Evolutionary conservation across 2,113 vertebrate genomes (phyloP).

Genomic region (Penelope pileata): DNA sequence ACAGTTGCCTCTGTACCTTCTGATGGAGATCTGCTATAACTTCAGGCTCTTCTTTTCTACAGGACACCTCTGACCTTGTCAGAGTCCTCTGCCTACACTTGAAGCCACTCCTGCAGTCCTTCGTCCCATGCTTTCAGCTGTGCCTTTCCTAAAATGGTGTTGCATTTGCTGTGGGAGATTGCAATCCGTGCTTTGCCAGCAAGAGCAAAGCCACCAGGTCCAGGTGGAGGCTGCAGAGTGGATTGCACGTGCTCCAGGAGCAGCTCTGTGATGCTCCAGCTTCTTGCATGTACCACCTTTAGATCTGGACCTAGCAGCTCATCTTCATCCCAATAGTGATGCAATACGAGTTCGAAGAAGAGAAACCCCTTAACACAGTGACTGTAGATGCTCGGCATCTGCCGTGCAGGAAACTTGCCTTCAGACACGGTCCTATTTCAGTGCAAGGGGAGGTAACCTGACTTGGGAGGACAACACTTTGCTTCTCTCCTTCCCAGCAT

Average conservation of each 20-base stretch:
- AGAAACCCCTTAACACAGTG: neutral
- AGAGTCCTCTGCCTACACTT: neutral
- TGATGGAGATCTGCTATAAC: accelerated
- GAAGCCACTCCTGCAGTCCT: neutral
- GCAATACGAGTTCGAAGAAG: neutral
- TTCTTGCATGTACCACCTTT: neutral
- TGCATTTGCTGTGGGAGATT: neutral
- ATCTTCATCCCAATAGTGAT: accelerated
- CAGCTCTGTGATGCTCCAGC: neutral
- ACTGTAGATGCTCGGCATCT: neutral
- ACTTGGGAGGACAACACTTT: neutral
- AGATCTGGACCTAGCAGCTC: neutral
- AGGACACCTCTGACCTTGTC: neutral
- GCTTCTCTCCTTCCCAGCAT: neutral
- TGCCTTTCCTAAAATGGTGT: accelerated
- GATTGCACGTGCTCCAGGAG: neutral
- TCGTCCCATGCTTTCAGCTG: neutral
- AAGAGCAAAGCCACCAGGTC: accelerated
- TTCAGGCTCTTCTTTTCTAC: neutral
- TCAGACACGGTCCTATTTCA: accelerated
- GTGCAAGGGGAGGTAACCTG: neutral
- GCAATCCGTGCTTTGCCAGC: accelerated
- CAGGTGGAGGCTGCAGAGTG: neutral
- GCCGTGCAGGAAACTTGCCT: neutral
- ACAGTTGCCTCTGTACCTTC: neutral